Evolutionary conservation across 2,797 vertebrate species (phyloP).

Genomic region (Poecilia velifera): DNA sequence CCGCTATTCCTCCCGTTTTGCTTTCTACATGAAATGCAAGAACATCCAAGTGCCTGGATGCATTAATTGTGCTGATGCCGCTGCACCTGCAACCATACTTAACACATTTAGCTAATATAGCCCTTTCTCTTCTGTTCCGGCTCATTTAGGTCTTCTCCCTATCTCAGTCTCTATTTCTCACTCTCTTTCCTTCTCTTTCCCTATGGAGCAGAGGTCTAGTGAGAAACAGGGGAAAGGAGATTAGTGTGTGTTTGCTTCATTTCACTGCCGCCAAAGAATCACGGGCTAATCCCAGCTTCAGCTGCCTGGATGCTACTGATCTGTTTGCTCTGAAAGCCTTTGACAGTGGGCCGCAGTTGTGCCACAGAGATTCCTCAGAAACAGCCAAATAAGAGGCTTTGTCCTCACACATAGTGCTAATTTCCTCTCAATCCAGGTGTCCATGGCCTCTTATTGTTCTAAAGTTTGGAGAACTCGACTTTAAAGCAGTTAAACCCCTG

Average conservation of each 20-base stretch:
- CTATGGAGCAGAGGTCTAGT: conserved; percentile 51
- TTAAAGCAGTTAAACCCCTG: conserved; percentile 33
- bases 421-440: conserved; percentile 65
- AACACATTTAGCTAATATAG: conserved; percentile 45
- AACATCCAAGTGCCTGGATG: conserved; percentile 17
- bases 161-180: conserved; percentile 4
- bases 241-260: conserved; percentile 70
- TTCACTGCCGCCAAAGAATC: conserved; percentile 69
- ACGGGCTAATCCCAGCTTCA: conserved; percentile 64
- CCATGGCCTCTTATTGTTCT: conserved; percentile 30
- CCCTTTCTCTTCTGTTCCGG: conserved; percentile 34
- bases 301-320: conserved; percentile 63
- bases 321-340: conserved; percentile 54
- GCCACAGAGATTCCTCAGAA: conserved; percentile 41
- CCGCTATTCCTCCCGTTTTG: not conserved
- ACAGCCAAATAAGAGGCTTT: conserved; percentile 68
- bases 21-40: conserved; percentile 13
- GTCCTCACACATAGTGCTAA: conserved; percentile 57
- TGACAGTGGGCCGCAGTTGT: conserved; percentile 48
- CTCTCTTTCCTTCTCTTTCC: conserved; percentile 19
- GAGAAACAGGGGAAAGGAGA: conserved; percentile 54
- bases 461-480: conserved; percentile 38
- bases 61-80: conserved; percentile 24
- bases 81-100: conserved; percentile 41
- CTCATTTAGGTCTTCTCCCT: conserved; percentile 42